Percentiles rank a stretch among this genome's conserved stretches.
Conservation (phyloP, 1,140 invertebrate species). For the Chrysomallon squamiferum region DNA sequence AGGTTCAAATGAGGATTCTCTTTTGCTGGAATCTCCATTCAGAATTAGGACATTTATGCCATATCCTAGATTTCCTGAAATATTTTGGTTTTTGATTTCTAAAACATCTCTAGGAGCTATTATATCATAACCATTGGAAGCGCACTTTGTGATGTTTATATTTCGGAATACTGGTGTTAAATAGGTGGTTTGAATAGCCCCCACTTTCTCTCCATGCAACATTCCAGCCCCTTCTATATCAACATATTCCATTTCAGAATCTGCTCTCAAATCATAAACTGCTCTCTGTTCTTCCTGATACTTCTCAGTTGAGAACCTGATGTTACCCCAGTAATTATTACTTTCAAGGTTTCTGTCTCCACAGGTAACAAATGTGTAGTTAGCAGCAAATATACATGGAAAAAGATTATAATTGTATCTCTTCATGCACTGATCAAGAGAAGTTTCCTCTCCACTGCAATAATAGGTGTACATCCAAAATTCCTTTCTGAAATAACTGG, state of each 20-base stretch:
- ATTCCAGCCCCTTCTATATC: slow-evolving; percentile 92
- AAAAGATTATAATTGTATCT: slow-evolving; percentile 65
- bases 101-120: slow-evolving; percentile 78
- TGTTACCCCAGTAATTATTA: slow-evolving; percentile 93
- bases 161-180: slow-evolving; percentile 83
- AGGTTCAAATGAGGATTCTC: slow-evolving; percentile 74
- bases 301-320: slow-evolving; percentile 86
- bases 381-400: slow-evolving; percentile 67
- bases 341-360: slow-evolving; percentile 77
- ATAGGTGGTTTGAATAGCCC: slow-evolving; percentile 85
- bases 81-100: slow-evolving; percentile 65
- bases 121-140: slow-evolving; percentile 90
- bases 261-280: background rate
- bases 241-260: slow-evolving; percentile 75
- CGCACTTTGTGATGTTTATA: slow-evolving; percentile 83
- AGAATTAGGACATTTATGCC: slow-evolving; percentile 88
- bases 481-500: slow-evolving; percentile 67
- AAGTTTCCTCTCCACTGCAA: slow-evolving; percentile 81
- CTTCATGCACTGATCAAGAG: slow-evolving; percentile 86
- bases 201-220: slow-evolving; percentile 89
- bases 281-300: slow-evolving; percentile 75
- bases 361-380: slow-evolving; percentile 95
- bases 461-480: slow-evolving; percentile 91
- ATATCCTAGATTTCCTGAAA: slow-evolving; percentile 85
- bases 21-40: slow-evolving; percentile 90